Evolutionary conservation across 2,113 vertebrate genomes (phyloP).

Genomic region (Planiliza haematocheilus): DNA sequence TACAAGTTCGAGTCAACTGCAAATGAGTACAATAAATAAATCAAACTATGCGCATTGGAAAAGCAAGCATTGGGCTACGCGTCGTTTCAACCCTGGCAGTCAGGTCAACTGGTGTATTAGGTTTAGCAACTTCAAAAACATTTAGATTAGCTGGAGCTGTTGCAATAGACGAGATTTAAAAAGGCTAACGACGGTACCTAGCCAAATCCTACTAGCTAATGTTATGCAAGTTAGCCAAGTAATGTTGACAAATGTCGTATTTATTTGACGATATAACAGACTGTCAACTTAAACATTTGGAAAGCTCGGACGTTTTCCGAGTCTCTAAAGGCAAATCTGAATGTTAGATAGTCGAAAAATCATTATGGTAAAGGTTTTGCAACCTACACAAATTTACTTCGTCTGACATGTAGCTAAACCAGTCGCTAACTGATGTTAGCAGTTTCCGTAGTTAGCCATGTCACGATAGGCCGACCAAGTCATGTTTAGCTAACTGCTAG

Average conservation of each 20-base stretch:
- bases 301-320: rapidly evolving
- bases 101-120: not conserved
- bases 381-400: slow-evolving; percentile 32
- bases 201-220: slow-evolving; percentile 45
- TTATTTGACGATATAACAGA: slow-evolving; percentile 5
- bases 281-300: slow-evolving; percentile 3
- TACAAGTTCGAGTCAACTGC: slow-evolving; percentile 25
- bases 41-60: not conserved
- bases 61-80: not conserved
- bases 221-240: slow-evolving; percentile 52
- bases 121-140: slow-evolving; percentile 46
- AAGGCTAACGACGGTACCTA: slow-evolving; percentile 46
- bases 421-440: slow-evolving; percentile 57
- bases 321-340: rapidly evolving
- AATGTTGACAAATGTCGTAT: slow-evolving; percentile 50
- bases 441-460: slow-evolving; percentile 50
- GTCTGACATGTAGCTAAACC: slow-evolving; percentile 31
- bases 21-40: not conserved
- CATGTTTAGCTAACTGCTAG: slow-evolving; percentile 68
- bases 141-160: slow-evolving; percentile 24
- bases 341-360: not conserved
- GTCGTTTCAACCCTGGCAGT: not conserved
- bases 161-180: slow-evolving; percentile 33
- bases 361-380: not conserved
- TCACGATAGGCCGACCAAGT: slow-evolving; percentile 73